Evolutionary conservation across 2,113 vertebrate species (phyloP).

Genomic region (Sitta europaea): DNA sequence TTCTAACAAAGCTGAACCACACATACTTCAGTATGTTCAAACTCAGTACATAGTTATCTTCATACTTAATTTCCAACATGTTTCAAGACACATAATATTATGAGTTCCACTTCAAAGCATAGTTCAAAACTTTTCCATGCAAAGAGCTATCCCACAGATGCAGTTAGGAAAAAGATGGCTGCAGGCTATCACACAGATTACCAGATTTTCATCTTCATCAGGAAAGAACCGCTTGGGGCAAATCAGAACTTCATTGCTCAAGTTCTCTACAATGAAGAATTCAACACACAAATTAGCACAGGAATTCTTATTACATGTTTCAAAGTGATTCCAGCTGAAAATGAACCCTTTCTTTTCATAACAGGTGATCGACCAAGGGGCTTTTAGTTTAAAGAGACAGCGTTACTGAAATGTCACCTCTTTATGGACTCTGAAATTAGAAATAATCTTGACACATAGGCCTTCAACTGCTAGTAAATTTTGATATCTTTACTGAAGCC

Average conservation of each 20-base stretch:
- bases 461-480: neutral
- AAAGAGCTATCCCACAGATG: neutral
- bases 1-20: neutral
- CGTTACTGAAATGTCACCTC: neutral
- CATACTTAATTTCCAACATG: neutral
- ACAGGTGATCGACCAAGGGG: neutral
- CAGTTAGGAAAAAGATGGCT: neutral
- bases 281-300: slow-evolving; percentile 34
- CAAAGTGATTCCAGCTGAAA: neutral
- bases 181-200: slow-evolving; percentile 57
- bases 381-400: neutral
- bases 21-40: neutral
- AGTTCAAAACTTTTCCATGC: slow-evolving; percentile 34
- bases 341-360: neutral
- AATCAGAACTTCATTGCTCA: slow-evolving; percentile 46
- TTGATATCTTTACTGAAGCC: neutral
- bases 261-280: slow-evolving; percentile 67
- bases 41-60: neutral
- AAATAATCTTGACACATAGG: neutral
- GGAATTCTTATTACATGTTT: neutral
- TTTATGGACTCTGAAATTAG: neutral
- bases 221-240: slow-evolving; percentile 12
- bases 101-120: slow-evolving; percentile 36
- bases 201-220: slow-evolving; percentile 51
- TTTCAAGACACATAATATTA: neutral